Evolutionary conservation across 2,113 vertebrate species (phyloP).

Genomic region (Scomber scombrus): DNA sequence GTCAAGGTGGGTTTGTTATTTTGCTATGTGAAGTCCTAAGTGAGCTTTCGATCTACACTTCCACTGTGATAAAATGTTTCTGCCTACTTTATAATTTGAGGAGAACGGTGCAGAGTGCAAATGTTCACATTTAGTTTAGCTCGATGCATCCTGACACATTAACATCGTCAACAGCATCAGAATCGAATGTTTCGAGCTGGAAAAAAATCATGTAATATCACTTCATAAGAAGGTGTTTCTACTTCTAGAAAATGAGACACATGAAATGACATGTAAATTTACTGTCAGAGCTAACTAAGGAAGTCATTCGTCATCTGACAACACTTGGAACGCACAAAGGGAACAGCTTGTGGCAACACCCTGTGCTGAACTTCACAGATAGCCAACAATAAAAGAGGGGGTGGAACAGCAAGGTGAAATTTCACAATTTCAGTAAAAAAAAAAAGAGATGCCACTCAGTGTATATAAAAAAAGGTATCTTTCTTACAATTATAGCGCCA

Average conservation of each 20-base stretch:
- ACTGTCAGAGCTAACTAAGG: slow-evolving; percentile 67
- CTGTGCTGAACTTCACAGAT: slow-evolving; percentile 74
- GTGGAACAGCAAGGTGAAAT: slow-evolving; percentile 82
- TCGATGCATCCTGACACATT: slow-evolving; percentile 44
- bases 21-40: slow-evolving; percentile 41
- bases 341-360: slow-evolving; percentile 78
- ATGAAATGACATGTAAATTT: slow-evolving; percentile 70
- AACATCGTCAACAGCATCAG: slow-evolving; percentile 24
- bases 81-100: slow-evolving; percentile 53
- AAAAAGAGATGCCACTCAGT: slow-evolving; percentile 56
- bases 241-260: slow-evolving; percentile 53
- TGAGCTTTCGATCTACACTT: slow-evolving; percentile 53
- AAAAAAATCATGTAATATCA: slow-evolving; percentile 5
- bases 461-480: slow-evolving; percentile 71
- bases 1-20: slow-evolving; percentile 74
- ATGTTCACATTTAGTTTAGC: slow-evolving; percentile 35
- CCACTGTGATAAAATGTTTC: slow-evolving; percentile 50
- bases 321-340: slow-evolving; percentile 69
- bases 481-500: slow-evolving; percentile 73
- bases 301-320: slow-evolving; percentile 75
- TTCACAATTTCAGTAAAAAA: slow-evolving; percentile 84
- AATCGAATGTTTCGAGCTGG: slow-evolving; percentile 19
- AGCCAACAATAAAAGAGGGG: slow-evolving; percentile 74
- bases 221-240: slow-evolving; percentile 49
- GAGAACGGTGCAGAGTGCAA: slow-evolving; percentile 35